Conservation (phyloP, 2,113 vertebrate species). For the Telmatochromis sp. region DNA sequence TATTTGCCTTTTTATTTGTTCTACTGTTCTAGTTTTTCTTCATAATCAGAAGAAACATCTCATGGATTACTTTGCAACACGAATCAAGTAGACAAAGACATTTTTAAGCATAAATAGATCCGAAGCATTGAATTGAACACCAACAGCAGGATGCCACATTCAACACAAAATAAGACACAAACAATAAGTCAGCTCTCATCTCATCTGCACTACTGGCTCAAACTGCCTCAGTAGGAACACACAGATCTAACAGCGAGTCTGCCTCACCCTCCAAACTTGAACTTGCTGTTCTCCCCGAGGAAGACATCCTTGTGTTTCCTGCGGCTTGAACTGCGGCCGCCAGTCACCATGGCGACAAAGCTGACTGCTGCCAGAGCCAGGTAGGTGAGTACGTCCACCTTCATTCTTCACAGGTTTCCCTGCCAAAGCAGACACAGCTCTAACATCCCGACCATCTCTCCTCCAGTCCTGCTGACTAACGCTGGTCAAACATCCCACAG, state of each 20-base stretch:
- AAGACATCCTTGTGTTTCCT: constrained; percentile 62
- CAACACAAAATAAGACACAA: not conserved
- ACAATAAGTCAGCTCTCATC: fast-evolving
- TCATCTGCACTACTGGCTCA: not conserved
- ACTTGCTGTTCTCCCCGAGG: constrained; percentile 64
- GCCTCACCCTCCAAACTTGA: constrained; percentile 68
- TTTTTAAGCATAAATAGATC: not conserved
- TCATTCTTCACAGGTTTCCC: constrained; percentile 42
- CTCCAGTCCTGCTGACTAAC: not conserved
- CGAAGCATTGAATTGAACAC: not conserved
- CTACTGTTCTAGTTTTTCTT: too few species aligned
- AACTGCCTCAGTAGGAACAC: not conserved
- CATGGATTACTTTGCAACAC: not conserved
- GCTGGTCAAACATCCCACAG: not conserved
- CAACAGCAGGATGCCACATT: fast-evolving
- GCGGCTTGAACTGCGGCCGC: constrained; percentile 33
- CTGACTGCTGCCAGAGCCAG: constrained; percentile 22
- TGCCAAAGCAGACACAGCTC: not conserved
- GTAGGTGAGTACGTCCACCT: constrained; percentile 14
- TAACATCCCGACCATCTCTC: constrained; percentile 17
- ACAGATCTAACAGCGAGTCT: not conserved
- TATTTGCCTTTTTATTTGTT: fast-evolving
- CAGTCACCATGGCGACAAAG: constrained; percentile 25
- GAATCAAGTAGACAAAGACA: not conserved
- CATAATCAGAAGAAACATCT: not conserved